Percentiles rank a stretch among this genome's conserved stretches.
phyloP scores from a whole-genome alignment of 2,797 vertebrate genomes.

The Xerus rutilus region DNA sequence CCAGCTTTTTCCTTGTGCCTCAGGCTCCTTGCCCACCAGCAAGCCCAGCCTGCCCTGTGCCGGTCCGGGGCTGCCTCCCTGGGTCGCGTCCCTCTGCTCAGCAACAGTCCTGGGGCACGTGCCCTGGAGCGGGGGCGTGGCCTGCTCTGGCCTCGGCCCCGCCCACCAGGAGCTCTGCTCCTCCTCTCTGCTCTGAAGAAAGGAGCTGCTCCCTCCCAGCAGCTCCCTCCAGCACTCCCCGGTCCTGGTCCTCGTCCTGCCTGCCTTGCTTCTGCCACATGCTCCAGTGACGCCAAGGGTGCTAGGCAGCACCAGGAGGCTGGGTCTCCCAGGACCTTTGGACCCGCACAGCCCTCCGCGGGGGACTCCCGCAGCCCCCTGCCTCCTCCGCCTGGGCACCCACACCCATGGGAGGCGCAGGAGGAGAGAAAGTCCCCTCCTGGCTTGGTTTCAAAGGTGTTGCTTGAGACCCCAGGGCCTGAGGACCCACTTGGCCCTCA shows the following conservation, averaged over 20 bases:
- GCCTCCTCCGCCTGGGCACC: too few relatives aligned
- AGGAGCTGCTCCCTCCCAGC: not conserved
- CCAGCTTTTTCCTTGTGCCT: too few relatives aligned
- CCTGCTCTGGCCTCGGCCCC: too few relatives aligned
- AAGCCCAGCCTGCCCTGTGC: too few relatives aligned
- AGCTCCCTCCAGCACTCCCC: not conserved
- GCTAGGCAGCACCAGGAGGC: accelerated
- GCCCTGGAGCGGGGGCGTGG: too few relatives aligned
- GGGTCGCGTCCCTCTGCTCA: too few relatives aligned
- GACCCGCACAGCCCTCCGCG: not conserved
- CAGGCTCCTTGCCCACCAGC: too few relatives aligned
- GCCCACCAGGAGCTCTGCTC: too few relatives aligned
- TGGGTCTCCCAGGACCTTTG: slow-evolving; percentile 50
- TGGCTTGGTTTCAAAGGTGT: too few relatives aligned
- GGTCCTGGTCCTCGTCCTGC: not conserved
- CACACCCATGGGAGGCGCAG: not conserved
- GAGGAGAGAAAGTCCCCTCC: not conserved
- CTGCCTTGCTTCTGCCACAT: not conserved
- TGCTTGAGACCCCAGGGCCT: not conserved
- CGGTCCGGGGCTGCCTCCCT: too few relatives aligned
- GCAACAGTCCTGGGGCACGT: too few relatives aligned
- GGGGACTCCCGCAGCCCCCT: not conserved
- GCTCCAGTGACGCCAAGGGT: not conserved
- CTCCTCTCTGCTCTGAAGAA: not conserved
- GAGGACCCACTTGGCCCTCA: not conserved